phyloP scores from a whole-genome alignment of 2,113 vertebrate genomes.

The Triplophysa rosa region DNA sequence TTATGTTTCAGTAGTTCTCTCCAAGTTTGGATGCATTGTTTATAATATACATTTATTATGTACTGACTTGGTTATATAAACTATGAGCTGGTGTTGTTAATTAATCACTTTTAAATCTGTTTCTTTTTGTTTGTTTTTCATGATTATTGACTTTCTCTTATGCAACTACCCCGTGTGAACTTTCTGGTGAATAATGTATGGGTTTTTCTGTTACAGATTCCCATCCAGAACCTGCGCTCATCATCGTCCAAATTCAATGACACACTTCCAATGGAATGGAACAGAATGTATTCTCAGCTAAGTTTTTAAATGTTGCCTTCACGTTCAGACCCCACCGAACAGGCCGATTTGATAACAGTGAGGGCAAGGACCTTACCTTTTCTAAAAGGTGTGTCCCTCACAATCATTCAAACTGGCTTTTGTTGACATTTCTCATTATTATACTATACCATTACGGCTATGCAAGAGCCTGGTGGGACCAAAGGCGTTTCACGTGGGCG shows the following conservation, averaged over 20 bases:
- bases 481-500: conserved; percentile 71
- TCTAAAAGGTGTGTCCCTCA: conserved; percentile 58
- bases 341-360: conserved; percentile 30
- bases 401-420: conserved; percentile 47
- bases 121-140: not conserved
- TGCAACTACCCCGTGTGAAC: conserved; percentile 8
- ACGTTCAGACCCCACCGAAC: conserved; percentile 44
- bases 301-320: conserved; percentile 41
- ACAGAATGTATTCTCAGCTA: conserved; percentile 32
- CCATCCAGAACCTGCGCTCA: conserved; percentile 9
- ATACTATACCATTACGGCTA: conserved; percentile 60
- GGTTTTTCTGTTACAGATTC: conserved; percentile 33
- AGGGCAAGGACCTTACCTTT: conserved; percentile 53
- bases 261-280: conserved; percentile 42
- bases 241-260: conserved; percentile 15
- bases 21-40: too few relatives aligned
- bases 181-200: not conserved
- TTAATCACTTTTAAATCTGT: not conserved
- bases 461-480: conserved; percentile 63
- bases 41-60: not conserved
- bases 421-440: conserved; percentile 42
- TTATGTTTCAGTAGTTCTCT: not conserved
- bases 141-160: not conserved
- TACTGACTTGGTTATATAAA: not conserved
- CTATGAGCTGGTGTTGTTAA: not conserved